Percentiles rank a stretch among this genome's conserved stretches.
These are phyloP conservation scores for Poeciliopsis turrubarensis DNA, from an alignment of 2,113 vertebrate genomes.

Conservation along the genomic window DNA sequence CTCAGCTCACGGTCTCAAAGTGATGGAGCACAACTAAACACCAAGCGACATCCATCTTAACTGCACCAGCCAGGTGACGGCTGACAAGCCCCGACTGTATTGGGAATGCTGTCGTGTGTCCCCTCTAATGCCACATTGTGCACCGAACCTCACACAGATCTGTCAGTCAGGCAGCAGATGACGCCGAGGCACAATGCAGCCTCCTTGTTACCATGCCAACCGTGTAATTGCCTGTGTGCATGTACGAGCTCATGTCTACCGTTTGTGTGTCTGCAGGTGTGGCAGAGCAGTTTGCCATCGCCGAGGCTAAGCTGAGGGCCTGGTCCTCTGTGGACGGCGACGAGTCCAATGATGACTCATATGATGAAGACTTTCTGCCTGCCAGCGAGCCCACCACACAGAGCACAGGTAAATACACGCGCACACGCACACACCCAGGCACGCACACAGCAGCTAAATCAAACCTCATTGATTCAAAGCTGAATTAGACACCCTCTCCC, in stretches of 20 bases:
- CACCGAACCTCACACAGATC: slow-evolving; percentile 12
- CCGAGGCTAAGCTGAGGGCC: slow-evolving; percentile 95
- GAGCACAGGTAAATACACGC: slow-evolving; percentile 80
- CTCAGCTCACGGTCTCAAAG: too few relatives aligned
- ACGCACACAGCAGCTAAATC: slow-evolving; percentile 26
- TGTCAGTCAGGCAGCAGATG: slow-evolving; percentile 28
- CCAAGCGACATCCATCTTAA: slow-evolving; percentile 28
- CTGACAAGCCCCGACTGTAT: slow-evolving; percentile 4
- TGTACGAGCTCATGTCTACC: slow-evolving; percentile 35
- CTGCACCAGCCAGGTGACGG: slow-evolving; percentile 3
- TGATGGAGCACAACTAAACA: slow-evolving; percentile 9
- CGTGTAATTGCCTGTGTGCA: slow-evolving; percentile 11
- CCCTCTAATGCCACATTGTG: neutral
- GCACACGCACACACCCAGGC: slow-evolving; percentile 26
- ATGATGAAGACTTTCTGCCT: slow-evolving; percentile 90
- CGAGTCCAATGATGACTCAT: slow-evolving; percentile 94
- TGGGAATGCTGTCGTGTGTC: slow-evolving; percentile 20
- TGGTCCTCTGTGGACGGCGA: slow-evolving; percentile 98
- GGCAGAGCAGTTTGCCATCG: slow-evolving; percentile 96
- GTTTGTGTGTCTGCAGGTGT: slow-evolving; percentile 78
- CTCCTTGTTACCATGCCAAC: slow-evolving; percentile 57
- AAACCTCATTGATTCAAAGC: slow-evolving; percentile 25
- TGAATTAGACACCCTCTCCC: slow-evolving; percentile 11
- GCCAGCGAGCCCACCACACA: slow-evolving; percentile 85
- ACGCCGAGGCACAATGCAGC: slow-evolving; percentile 13